These are phyloP conservation scores for Pteropus alecto DNA, from an alignment of 2,113 vertebrate genomes.

Conservation along the genomic window DNA sequence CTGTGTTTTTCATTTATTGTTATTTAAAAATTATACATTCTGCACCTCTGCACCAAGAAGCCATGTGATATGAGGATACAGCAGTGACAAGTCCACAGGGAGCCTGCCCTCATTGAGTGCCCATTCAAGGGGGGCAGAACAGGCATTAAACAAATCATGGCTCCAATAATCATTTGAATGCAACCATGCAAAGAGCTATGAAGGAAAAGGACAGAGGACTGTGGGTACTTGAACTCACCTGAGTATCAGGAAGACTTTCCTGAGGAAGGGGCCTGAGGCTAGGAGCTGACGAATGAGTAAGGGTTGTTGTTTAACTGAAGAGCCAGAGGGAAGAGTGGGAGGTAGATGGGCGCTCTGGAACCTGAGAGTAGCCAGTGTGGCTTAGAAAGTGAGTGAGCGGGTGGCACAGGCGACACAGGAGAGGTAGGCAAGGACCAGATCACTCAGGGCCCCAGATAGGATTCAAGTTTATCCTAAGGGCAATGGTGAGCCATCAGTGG, in stretches of 20 bases:
- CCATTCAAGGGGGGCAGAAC: background rate
- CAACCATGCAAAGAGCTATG: background rate
- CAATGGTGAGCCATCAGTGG: background rate
- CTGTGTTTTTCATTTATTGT: background rate
- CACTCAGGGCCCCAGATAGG: background rate
- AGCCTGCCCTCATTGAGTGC: background rate
- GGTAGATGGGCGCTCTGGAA: background rate
- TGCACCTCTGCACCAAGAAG: background rate
- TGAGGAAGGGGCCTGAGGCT: background rate
- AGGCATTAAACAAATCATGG: background rate
- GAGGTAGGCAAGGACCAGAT: background rate
- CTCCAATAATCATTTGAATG: background rate
- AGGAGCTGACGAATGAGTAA: background rate
- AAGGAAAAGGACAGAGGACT: background rate
- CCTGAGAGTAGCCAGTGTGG: background rate
- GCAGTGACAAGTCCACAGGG: background rate
- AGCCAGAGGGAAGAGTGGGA: background rate
- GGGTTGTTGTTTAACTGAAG: background rate
- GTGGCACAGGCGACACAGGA: background rate
- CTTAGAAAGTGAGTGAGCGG: background rate
- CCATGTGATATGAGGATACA: fast-evolving
- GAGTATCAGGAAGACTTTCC: background rate
- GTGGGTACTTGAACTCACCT: background rate
- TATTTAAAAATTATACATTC: background rate
- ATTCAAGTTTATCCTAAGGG: background rate